Base-by-base conservation (phyloP, 2,113 vertebrate genomes). In the Cebidichthys violaceus region DNA sequence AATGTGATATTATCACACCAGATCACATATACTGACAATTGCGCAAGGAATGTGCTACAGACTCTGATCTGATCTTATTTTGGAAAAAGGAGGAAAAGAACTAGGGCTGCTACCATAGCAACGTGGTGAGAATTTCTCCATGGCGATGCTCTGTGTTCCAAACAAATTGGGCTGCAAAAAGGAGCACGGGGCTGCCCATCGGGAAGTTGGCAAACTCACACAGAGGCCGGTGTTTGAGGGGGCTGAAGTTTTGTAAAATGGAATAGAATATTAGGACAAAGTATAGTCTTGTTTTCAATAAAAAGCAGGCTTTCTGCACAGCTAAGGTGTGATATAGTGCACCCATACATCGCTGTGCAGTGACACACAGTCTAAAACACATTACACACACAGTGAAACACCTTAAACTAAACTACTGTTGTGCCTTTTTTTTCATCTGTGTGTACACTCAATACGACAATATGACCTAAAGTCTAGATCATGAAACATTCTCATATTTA, bases 151-250 rank as follows among this genome's bases (percentile, higher is more conserved):
- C 71, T 84, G 83, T 85, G 90, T 81, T 91, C 74, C 82, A 91
- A 94, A 94, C 93, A 93, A 95, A 94, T 94, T 94, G 91, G 89
- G 80, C 88, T 81, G 86, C 50, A 52, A 83, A 81, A 88, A 86
- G 88, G 72, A 91, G 81, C 59, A 54, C 43, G 14, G 77, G 75
- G 79, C 43, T 55, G 67, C 90, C 83, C 88, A 55, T 67, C 31
- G 52, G 86, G 86, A 88, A 62, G 77, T 79, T 81, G 10, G 14
- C 67, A 39, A 45, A 70, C 81, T 91, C 89, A 83, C 78, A 88
- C 75, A 73, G 62, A 76, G 85, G 67, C 73, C 52, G 37, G 65
- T 3, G 73, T 80, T 67, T 47, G 57, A 79, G 65, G 59, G 59
- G 24, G 62, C 39, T 43, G 27, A 24, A 24, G 31, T 69, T 77